phyloP scores from a whole-genome alignment of 2,113 vertebrate species.

The Pelecanus crispus region DNA sequence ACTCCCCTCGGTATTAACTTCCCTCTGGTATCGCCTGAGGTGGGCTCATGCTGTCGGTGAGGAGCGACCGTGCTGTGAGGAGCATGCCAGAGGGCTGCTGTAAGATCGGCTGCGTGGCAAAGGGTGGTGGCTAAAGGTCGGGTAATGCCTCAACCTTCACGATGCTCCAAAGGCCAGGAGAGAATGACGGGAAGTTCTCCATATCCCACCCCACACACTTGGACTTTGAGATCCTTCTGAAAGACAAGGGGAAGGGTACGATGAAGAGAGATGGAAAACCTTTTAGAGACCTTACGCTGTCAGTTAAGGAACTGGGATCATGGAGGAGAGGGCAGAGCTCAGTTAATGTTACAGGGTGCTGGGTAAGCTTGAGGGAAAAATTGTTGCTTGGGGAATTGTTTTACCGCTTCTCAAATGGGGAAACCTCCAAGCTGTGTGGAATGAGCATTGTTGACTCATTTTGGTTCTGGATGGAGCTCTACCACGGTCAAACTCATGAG shows the following conservation, averaged over 20 bases:
- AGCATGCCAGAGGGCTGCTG: neutral
- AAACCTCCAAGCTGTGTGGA: accelerated
- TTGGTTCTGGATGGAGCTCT: neutral
- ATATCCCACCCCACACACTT: accelerated
- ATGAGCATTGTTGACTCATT: neutral
- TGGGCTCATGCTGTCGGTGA: neutral
- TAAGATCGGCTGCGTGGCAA: no score
- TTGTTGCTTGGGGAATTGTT: neutral
- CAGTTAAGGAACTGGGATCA: neutral
- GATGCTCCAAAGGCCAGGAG: neutral
- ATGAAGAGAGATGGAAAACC: neutral
- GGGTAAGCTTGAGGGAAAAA: neutral
- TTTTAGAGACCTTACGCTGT: neutral
- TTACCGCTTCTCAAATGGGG: neutral
- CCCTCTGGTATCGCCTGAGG: neutral
- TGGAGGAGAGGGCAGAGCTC: neutral
- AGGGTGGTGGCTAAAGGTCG: accelerated
- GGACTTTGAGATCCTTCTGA: neutral
- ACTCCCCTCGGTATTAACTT: accelerated
- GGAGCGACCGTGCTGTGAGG: no score
- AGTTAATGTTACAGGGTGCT: neutral
- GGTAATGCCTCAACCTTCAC: neutral
- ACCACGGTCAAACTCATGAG: neutral
- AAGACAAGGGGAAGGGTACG: neutral
- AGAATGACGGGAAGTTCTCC: neutral